Base-by-base conservation (phyloP, 37 sponge, comb jelly and placozoan genomes). In the Cladorhizidae sp. region DNA sequence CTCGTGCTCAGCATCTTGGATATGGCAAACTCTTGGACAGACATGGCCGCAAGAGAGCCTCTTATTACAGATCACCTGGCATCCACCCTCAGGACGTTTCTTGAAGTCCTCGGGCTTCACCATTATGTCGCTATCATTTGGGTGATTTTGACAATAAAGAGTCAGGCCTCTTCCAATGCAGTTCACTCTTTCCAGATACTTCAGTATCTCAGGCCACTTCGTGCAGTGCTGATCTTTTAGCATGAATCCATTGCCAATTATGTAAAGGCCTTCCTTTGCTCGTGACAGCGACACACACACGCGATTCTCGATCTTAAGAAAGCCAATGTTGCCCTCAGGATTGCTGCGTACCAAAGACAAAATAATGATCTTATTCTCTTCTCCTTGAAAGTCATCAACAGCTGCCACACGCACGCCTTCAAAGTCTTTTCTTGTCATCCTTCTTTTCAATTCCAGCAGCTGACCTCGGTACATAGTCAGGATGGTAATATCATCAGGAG, bases 341-440 rank as follows among this genome's bases (percentile, higher is more conserved):
- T 95, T 95, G 45, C 93, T 92, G 1, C 98, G 82, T 6, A 92
- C 93, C 0, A 97, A 80, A 17, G 95, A 94, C 23, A 97, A 59
- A 1, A 97, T 76, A 18, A 97, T 79, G 26, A 94, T 87, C 18
- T 87, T 80, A 61, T 97, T 97, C 67, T 97, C 98, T 58, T 97
- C 98, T 20, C 98, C 98, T 69, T 97, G 97, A 64, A 88, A 97
- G 32, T 93, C 91, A 80, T 97, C 98, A 43, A 97, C 93, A 63
- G 91, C 90, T 76, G 91, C 77, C 6, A 89, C 90, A 18, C 92
- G 64, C 20, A 97, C 88, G 36, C 88, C 96, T 39, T 78, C 73
- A 56, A 90, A 84, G 28, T 77, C 75, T 32, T 17, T 57, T 37
- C 57, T 65, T 25, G 56, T 72, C 81, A 93, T 85, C 43, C 31